Percentiles rank a stretch among this genome's conserved stretches.
These are phyloP conservation scores for Parauchenoglanis ngamensis DNA, from an alignment of 2,797 vertebrate species.

Conservation along the genomic window DNA sequence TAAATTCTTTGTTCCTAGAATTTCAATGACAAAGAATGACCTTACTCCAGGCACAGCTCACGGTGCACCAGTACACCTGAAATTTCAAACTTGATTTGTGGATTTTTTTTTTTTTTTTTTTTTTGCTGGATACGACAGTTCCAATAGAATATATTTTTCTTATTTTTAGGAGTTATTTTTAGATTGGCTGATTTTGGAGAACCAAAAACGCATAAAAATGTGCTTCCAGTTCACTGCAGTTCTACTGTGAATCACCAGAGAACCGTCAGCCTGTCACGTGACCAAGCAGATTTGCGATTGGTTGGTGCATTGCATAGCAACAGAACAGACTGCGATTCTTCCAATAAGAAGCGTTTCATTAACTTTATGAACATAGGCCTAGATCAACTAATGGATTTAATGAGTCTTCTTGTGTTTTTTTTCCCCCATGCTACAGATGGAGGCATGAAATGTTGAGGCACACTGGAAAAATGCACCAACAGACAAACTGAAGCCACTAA, in stretches of 20 bases:
- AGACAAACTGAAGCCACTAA: not conserved
- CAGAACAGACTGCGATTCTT: conserved; percentile 35
- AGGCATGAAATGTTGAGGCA: not conserved
- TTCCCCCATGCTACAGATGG: conserved; percentile 10
- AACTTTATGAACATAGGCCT: conserved; percentile 35
- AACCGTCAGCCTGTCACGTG: conserved; percentile 27
- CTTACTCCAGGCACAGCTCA: not conserved
- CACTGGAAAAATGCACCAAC: not conserved
- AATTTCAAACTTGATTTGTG: not conserved
- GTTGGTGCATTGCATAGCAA: conserved; percentile 35
- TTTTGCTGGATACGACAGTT: not conserved
- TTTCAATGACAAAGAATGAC: not conserved
- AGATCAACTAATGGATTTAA: conserved; percentile 32
- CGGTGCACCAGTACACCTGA: not conserved
- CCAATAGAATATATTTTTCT: not conserved
- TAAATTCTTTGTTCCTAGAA: not conserved
- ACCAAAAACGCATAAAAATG: not conserved
- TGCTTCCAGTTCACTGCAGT: conserved; percentile 1
- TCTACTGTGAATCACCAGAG: conserved; percentile 3
- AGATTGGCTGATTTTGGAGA: not conserved
- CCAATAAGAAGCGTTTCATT: conserved; percentile 29
- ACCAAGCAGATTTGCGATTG: conserved; percentile 26
- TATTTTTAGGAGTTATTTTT: not conserved
- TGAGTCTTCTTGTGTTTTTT: not conserved
- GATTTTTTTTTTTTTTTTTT: not conserved